Evolutionary conservation across 1,140 invertebrate species (phyloP).

Genomic region (Panagrolaimus sp.): DNA sequence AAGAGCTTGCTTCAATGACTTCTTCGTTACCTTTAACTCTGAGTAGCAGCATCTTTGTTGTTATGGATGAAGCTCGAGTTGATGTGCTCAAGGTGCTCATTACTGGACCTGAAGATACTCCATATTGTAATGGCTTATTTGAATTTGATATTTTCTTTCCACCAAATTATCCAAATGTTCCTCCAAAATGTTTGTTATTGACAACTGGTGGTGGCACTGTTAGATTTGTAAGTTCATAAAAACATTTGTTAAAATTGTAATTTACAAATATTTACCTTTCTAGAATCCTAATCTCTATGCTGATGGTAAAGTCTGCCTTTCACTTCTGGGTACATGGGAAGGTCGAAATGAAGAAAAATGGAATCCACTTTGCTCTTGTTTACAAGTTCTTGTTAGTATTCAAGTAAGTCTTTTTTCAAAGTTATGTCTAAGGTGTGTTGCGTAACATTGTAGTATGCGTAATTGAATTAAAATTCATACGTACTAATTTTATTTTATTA

Average conservation of each 20-base stretch:
- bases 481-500: conserved; percentile 5
- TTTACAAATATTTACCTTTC: conserved; percentile 60
- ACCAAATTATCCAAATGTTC: conserved; percentile 63
- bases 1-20: conserved; percentile 89
- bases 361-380: conserved; percentile 92
- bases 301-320: conserved; percentile 68
- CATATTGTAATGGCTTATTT: conserved; percentile 67
- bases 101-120: conserved; percentile 68
- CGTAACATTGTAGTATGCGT: neutral
- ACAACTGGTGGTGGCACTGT: conserved; percentile 67
- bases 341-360: conserved; percentile 95
- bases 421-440: neutral
- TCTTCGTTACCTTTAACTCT: conserved; percentile 85
- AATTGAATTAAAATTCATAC: neutral
- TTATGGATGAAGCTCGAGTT: conserved; percentile 83
- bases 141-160: conserved; percentile 64
- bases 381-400: conserved; percentile 80
- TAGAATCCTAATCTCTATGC: conserved; percentile 66
- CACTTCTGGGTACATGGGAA: conserved; percentile 80
- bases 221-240: conserved; percentile 68
- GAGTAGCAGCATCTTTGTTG: conserved; percentile 88
- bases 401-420: conserved; percentile 63
- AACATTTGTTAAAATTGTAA: conserved; percentile 60
- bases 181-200: conserved; percentile 67
- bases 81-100: conserved; percentile 63